A percentile compares a stretch with the other conserved stretches of the same genome.
Conservation (phyloP, 30 jellyfish, hydroid and myxozoan genomes). For the Cassiopea xamachana region DNA sequence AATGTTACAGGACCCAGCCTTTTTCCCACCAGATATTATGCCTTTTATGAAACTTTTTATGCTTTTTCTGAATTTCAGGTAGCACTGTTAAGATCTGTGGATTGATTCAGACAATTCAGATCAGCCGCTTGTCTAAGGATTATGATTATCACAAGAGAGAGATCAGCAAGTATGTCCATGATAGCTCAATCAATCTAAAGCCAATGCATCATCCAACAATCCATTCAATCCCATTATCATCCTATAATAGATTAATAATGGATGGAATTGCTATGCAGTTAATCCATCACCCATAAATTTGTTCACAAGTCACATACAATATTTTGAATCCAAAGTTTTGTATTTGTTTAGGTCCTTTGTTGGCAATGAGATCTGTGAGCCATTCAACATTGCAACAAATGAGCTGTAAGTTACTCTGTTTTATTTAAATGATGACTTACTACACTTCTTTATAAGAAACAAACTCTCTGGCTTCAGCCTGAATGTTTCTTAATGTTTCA, state of each 20-base stretch:
- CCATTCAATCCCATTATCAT: not conserved
- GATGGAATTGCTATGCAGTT: not conserved
- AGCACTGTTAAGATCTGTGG: conserved; percentile 61
- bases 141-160: conserved; percentile 76
- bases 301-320: too few relatives aligned
- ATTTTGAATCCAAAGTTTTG: too few relatives aligned
- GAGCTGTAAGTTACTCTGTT: conserved; percentile 67
- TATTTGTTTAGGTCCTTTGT: conserved; percentile 59
- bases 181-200: not conserved
- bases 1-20: too few relatives aligned
- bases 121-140: conserved; percentile 70
- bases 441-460: not conserved
- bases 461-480: not conserved
- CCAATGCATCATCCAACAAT: not conserved
- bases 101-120: conserved; percentile 70
- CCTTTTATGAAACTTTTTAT: too few relatives aligned
- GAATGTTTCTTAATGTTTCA: too few relatives aligned
- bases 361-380: conserved; percentile 93
- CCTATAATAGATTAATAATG: not conserved
- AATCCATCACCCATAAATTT: not conserved
- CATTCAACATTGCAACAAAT: conserved; percentile 74
- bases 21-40: not conserved
- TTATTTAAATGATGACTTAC: not conserved
- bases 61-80: conserved; percentile 32
- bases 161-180: conserved; percentile 61